phyloP scores from a whole-genome alignment of 30 jellyfish, hydroid and myxozoan species.

The Aurelia sp. region DNA sequence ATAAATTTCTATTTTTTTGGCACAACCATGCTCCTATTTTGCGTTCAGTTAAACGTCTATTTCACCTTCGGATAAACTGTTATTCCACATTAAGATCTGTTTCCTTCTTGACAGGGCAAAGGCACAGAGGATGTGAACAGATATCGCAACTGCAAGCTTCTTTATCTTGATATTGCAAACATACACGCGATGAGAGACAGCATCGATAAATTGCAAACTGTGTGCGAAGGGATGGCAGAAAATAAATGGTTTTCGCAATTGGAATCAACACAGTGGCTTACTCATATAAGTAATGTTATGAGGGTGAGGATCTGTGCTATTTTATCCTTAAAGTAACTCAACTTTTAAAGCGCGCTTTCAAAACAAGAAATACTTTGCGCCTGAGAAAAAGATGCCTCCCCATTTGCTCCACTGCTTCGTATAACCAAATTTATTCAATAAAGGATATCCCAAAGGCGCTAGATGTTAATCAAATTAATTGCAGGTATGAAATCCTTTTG shows the following conservation, averaged over 20 bases:
- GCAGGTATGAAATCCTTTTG: too few relatives aligned
- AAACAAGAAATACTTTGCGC: too few relatives aligned
- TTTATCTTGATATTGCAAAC: slow-evolving; percentile 88
- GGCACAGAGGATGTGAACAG: slow-evolving; percentile 95
- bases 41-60: neutral
- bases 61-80: too few relatives aligned
- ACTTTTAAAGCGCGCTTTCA: neutral
- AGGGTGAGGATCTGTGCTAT: slow-evolving; percentile 50
- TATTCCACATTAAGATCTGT: neutral
- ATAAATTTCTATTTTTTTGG: too few relatives aligned
- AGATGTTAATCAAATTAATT: too few relatives aligned
- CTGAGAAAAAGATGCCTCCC: too few relatives aligned
- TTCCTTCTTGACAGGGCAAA: slow-evolving; percentile 72
- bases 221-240: slow-evolving; percentile 88
- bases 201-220: slow-evolving; percentile 83
- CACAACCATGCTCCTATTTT: too few relatives aligned
- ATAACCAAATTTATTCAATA: too few relatives aligned
- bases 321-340: neutral
- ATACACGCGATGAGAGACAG: slow-evolving; percentile 97
- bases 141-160: slow-evolving; percentile 77
- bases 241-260: slow-evolving; percentile 91
- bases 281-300: slow-evolving; percentile 87
- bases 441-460: too few relatives aligned
- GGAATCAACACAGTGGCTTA: slow-evolving; percentile 95
- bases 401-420: too few relatives aligned